Evolutionary conservation across 1,140 invertebrate species (phyloP).

Genomic region (silkworm (Bombyx mori)): ASM3026992v2 NC_085131.1:11831001-11831500

Average conservation of each 20-base stretch:
- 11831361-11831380: too few relatives aligned
- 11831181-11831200: slow-evolving; percentile 24
- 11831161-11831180: slow-evolving; percentile 46
- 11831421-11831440: too few relatives aligned
- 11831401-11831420: too few relatives aligned
- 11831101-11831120: slow-evolving; percentile 22
- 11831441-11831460: too few relatives aligned
- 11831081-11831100: slow-evolving; percentile 26
- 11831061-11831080: slow-evolving; percentile 7
- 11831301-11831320: neutral
- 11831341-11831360: neutral
- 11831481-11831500: too few relatives aligned
- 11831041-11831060: slow-evolving; percentile 25
- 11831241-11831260: slow-evolving; percentile 16
- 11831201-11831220: slow-evolving; percentile 5
- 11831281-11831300: neutral
- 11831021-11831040: slow-evolving; percentile 16
- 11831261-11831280: slow-evolving; percentile 19
- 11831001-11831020: neutral
- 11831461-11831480: too few relatives aligned
- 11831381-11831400: too few relatives aligned
- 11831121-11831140: slow-evolving; percentile 66
- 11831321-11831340: slow-evolving; percentile 1
- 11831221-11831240: slow-evolving; percentile 27
- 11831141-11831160: slow-evolving; percentile 61